These are phyloP conservation scores for Chauna torquata DNA, from an alignment of 2,113 vertebrate genomes.

Conservation along the genomic window DNA sequence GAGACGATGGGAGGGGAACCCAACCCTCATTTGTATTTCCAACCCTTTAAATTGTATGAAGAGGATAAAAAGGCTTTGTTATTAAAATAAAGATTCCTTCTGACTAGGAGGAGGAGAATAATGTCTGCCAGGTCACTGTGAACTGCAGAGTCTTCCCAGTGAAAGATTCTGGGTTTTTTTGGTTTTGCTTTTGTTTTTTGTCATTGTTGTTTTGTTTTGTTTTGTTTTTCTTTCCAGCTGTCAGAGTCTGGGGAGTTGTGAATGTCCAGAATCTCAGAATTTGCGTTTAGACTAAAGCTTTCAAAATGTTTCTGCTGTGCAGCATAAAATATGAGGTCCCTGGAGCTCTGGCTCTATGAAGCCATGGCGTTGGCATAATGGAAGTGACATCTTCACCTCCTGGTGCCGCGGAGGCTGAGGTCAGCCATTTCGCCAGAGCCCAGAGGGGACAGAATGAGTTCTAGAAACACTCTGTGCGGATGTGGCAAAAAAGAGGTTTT, in stretches of 20 bases:
- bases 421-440: fast-evolving
- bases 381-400: background rate
- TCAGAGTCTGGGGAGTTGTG: background rate
- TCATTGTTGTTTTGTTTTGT: too few species aligned
- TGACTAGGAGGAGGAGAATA: background rate
- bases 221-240: background rate
- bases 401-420: fast-evolving
- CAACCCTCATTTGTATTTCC: fast-evolving
- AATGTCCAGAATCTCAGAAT: fast-evolving
- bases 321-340: fast-evolving
- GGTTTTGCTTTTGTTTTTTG: too few species aligned
- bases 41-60: fast-evolving
- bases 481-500: background rate
- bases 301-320: background rate
- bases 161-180: background rate
- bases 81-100: background rate
- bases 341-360: background rate
- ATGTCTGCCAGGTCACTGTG: background rate
- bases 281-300: background rate
- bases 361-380: background rate
- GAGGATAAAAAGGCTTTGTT: background rate
- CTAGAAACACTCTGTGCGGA: background rate
- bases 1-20: background rate
- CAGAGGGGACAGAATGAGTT: background rate
- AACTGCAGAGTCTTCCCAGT: background rate